Evolutionary conservation across 1,140 invertebrate genomes (phyloP), one percentile per base, ranked within the genome.

Genomic region (Babylonia areolata): DNA sequence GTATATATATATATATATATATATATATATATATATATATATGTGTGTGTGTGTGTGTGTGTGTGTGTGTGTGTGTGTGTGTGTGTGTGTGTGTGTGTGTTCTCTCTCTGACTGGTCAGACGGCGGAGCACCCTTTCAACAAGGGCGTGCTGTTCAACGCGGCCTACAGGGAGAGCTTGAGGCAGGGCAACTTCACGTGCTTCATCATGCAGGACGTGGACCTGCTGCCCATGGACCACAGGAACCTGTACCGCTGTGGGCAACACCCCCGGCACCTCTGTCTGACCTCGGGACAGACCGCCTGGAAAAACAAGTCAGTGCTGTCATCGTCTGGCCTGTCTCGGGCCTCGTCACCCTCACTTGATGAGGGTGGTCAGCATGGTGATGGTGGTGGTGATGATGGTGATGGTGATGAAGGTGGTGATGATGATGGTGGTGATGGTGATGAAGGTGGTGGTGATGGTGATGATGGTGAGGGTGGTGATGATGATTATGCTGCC

Each of bases 161-260:
- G 37, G 98, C 98, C 12, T 99, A 97, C 94, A 95, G 96, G 54
- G 98, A 99, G 94, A 97, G 97, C 9, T 93, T 96, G 86, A 97
- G 97, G 92, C 3, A 15, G 12, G 95, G 96, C 54, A 95, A 96
- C 64, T 94, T 96, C 95, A 96, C 97, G 90, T 99, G 98, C 94
- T 98, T 98, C 94, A 96, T 99, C 88, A 98, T 99, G 94, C 98
- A 99, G 94, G 98, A 99, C 94, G 97, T 99, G 42, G 98, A 99
- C 94, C 95, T 99, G 79, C 94, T 99, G 90, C 98, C 98, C 5
- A 96, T 98, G 91, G 97, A 99, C 95, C 97, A 98, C 91, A 94
- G 97, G 87, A 99, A 99, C 95, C 94, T 98, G 31, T 99, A 99
- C 94, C 78, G 78, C 73, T 98, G 98, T 94, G 97, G 97, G 3